phyloP scores from a whole-genome alignment of 23 tunicate genomes.

The Trididemnum miniatum region DNA sequence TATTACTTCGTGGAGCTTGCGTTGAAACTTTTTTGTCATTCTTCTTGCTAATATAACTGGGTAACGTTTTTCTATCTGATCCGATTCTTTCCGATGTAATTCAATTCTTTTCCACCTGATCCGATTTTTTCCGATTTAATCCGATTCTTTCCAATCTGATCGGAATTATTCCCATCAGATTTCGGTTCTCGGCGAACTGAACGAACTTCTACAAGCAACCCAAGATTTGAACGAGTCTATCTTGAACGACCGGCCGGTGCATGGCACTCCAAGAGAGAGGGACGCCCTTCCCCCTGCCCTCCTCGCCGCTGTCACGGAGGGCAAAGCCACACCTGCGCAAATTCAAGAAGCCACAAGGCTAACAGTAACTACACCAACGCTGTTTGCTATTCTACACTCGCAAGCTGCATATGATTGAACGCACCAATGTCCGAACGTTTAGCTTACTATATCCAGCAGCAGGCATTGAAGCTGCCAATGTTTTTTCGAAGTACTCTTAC shows the following conservation, averaged over 20 bases:
- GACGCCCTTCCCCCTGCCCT: conserved; percentile 25
- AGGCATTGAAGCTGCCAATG: too few species aligned
- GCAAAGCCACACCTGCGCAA: conserved; percentile 52
- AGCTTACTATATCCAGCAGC: too few species aligned
- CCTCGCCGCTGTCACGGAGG: conserved; percentile 18
- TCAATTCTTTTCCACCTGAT: background rate
- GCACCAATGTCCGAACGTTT: too few species aligned
- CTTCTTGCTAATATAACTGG: too few species aligned
- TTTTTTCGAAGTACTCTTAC: too few species aligned
- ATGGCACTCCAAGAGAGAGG: background rate
- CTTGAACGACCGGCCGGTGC: conserved; percentile 6
- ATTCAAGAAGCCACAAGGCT: conserved; percentile 65
- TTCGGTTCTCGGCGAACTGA: conserved; percentile 77
- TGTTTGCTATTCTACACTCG: too few species aligned
- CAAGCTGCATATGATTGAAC: too few species aligned
- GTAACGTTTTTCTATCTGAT: too few species aligned
- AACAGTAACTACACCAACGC: conserved; percentile 47
- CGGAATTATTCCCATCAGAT: conserved; percentile 37
- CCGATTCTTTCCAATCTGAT: background rate
- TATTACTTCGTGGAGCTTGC: too few species aligned
- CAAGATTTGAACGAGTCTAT: conserved; percentile 82
- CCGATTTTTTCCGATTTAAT: too few species aligned
- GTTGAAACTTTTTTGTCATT: too few species aligned
- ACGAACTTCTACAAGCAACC: conserved; percentile 78
- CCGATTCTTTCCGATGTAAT: too few species aligned